These are phyloP conservation scores for Psittacula derbiana DNA, from an alignment of 2,797 vertebrate genomes.

Conservation along the genomic window DNA sequence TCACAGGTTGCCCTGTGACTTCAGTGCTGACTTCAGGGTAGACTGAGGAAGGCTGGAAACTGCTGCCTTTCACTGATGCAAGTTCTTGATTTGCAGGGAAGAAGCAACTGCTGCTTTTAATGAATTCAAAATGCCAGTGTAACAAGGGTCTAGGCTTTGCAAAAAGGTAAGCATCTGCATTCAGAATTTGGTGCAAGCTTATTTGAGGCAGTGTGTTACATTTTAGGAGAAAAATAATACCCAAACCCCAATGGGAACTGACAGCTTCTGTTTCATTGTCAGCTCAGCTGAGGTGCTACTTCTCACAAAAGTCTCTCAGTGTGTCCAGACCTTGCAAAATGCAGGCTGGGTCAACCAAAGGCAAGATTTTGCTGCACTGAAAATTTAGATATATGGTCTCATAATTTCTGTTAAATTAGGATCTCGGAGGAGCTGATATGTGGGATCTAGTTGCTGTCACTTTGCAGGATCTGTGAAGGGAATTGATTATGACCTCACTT, in stretches of 20 bases:
- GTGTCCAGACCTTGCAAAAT: neutral
- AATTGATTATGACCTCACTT: neutral
- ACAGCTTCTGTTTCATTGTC: neutral
- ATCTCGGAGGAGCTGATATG: neutral
- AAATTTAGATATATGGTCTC: neutral
- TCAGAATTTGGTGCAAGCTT: neutral
- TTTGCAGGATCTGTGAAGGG: neutral
- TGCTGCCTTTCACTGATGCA: neutral
- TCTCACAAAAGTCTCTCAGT: neutral
- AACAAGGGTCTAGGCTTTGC: neutral
- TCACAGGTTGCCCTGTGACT: neutral
- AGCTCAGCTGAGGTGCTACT: neutral
- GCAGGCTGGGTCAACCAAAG: neutral
- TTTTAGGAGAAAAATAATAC: neutral
- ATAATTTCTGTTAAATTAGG: neutral
- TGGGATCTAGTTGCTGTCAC: neutral
- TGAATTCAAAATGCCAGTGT: neutral
- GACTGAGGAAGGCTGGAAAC: neutral
- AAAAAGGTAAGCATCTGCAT: neutral
- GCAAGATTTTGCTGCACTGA: neutral
- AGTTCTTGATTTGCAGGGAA: neutral
- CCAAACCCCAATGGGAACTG: neutral
- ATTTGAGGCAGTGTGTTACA: neutral
- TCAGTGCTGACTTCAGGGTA: neutral
- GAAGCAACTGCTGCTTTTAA: neutral